Conservation (phyloP, 2,797 vertebrate genomes). For the Eulemur rubriventer region DNA sequence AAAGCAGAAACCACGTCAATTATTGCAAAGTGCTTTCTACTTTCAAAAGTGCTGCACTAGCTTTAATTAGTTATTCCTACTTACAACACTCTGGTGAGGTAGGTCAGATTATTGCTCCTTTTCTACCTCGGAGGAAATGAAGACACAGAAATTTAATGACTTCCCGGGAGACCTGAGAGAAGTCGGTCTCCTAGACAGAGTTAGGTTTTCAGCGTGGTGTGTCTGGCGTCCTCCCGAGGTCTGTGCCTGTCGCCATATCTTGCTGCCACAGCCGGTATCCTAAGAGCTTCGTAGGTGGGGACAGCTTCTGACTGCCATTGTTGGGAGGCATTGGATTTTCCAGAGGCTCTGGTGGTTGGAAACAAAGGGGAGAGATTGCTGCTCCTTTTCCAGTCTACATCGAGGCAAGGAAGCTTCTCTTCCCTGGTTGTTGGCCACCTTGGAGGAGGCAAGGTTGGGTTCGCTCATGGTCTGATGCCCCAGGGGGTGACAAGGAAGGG, state of each 20-base stretch:
- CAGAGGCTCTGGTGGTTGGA: background rate
- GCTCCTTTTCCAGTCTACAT: background rate
- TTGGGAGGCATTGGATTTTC: background rate
- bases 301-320: background rate
- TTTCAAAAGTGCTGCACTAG: conserved; percentile 37
- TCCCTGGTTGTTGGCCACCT: background rate
- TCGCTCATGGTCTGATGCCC: background rate
- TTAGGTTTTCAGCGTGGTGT: conserved; percentile 13
- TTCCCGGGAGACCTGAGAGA: conserved; percentile 53
- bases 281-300: background rate
- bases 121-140: conserved; percentile 67
- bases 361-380: background rate
- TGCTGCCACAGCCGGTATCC: background rate
- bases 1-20: conserved; percentile 56
- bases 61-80: conserved; percentile 57
- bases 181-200: conserved; percentile 43
- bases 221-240: background rate
- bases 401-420: background rate
- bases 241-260: background rate
- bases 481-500: background rate
- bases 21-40: conserved; percentile 68
- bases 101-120: conserved; percentile 49
- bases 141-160: conserved; percentile 66
- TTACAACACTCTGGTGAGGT: conserved; percentile 33
- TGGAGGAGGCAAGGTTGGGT: background rate